phyloP scores from a whole-genome alignment of 1,140 invertebrate species.

The Branchinecta lindahli region DNA sequence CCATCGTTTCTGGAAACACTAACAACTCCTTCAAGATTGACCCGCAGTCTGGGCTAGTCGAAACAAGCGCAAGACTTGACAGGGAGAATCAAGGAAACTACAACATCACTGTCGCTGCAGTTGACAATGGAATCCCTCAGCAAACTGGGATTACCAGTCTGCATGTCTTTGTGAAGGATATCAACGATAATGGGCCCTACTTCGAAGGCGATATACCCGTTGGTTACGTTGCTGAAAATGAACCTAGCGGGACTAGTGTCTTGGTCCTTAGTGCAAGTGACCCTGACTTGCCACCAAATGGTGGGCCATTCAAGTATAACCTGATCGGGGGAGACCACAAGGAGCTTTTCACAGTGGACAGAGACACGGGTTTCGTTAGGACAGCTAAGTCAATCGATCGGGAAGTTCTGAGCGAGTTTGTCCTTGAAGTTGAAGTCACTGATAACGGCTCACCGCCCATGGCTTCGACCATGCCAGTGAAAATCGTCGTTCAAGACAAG shows the following conservation, averaged over 20 bases:
- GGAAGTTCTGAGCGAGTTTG: conserved; percentile 54
- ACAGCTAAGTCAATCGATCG: conserved; percentile 64
- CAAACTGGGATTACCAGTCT: conserved; percentile 73
- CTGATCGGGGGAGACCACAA: conserved; percentile 60
- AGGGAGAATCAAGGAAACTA: conserved; percentile 60
- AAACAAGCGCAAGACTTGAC: conserved; percentile 57
- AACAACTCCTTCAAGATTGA: conserved; percentile 77
- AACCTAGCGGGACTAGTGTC: conserved; percentile 62
- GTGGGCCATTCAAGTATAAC: conserved; percentile 68
- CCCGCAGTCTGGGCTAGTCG: conserved; percentile 61
- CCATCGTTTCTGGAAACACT: conserved; percentile 66
- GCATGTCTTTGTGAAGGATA: conserved; percentile 56
- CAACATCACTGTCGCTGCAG: conserved; percentile 68
- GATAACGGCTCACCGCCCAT: conserved; percentile 72
- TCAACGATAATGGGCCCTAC: conserved; percentile 83
- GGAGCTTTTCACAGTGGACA: conserved; percentile 56
- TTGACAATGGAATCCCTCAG: conserved; percentile 69
- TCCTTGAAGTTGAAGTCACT: conserved; percentile 63
- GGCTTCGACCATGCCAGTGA: conserved; percentile 55
- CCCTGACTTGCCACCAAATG: conserved; percentile 77
- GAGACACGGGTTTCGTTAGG: conserved; percentile 57
- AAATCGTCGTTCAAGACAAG: conserved; percentile 63
- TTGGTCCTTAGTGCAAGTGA: conserved; percentile 71
- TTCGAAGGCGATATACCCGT: conserved; percentile 46
- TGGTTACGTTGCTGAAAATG: conserved; percentile 72